Conservation (phyloP, 2,113 vertebrate genomes). For the Plectropomus leopardus region DNA sequence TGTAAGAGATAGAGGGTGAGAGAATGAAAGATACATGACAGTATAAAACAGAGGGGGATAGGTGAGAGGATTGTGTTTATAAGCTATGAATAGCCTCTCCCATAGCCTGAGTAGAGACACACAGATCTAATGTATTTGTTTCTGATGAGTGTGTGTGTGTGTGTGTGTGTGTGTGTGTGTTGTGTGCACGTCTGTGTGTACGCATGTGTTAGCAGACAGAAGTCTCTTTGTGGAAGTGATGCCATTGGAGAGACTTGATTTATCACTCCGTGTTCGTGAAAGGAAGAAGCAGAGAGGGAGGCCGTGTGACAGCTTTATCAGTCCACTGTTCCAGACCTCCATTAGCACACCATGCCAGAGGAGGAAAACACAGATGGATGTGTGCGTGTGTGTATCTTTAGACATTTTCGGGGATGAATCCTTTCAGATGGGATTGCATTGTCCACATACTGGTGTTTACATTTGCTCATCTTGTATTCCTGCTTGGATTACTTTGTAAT, state of each 20-base stretch:
- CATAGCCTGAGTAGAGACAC: slow-evolving; percentile 3
- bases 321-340: slow-evolving; percentile 54
- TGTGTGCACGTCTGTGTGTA: background rate
- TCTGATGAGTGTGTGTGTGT: slow-evolving; percentile 4
- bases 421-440: slow-evolving; percentile 2
- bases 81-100: slow-evolving; percentile 57
- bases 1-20: slow-evolving; percentile 11
- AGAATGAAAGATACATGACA: slow-evolving; percentile 40
- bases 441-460: slow-evolving; percentile 4
- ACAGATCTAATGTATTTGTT: slow-evolving; percentile 42
- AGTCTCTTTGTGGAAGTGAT: slow-evolving; percentile 50
- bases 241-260: slow-evolving; percentile 57
- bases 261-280: slow-evolving; percentile 55
- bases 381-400: slow-evolving; percentile 19
- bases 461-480: slow-evolving; percentile 8
- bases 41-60: slow-evolving; percentile 36
- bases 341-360: slow-evolving; percentile 49
- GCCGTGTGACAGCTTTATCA: slow-evolving; percentile 63
- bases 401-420: slow-evolving; percentile 7
- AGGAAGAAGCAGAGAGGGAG: slow-evolving; percentile 33
- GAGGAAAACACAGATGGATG: slow-evolving; percentile 42
- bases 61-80: slow-evolving; percentile 44
- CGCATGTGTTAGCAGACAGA: slow-evolving; percentile 41
- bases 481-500: background rate
- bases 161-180: background rate